These are phyloP conservation scores for Champsocephalus esox DNA, from an alignment of 2,797 vertebrate species.

Conservation along the genomic window DNA sequence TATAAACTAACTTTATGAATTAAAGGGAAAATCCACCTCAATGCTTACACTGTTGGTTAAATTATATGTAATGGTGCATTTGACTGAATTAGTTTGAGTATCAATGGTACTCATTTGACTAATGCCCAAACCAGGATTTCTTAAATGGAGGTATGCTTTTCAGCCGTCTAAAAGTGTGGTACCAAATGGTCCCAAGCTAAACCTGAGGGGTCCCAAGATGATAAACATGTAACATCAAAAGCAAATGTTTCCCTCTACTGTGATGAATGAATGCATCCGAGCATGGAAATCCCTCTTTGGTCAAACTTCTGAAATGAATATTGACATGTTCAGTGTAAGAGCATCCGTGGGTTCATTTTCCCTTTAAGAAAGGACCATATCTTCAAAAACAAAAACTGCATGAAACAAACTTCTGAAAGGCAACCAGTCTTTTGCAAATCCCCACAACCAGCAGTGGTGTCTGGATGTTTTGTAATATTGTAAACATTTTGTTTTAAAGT, in stretches of 20 bases:
- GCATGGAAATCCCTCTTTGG: conserved; percentile 9
- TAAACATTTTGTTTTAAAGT: conserved; percentile 66
- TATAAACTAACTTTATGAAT: conserved; percentile 18
- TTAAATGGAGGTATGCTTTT: neutral
- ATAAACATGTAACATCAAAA: neutral
- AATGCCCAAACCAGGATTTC: neutral
- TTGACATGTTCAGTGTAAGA: conserved; percentile 3
- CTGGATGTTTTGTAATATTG: conserved; percentile 56
- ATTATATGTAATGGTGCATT: neutral
- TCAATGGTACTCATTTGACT: neutral
- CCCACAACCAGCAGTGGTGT: conserved; percentile 46
- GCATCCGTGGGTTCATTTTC: conserved; percentile 37
- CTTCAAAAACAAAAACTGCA: conserved; percentile 22
- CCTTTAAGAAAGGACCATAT: conserved; percentile 24
- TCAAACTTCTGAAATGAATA: neutral
- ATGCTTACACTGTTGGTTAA: conserved; percentile 10
- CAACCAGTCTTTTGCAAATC: conserved; percentile 55
- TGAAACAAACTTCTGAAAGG: conserved; percentile 64
- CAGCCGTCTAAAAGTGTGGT: neutral
- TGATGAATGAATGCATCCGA: neutral
- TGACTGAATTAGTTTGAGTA: too few species aligned
- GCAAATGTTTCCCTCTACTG: neutral
- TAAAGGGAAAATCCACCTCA: conserved; percentile 52
- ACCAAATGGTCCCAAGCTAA: neutral
- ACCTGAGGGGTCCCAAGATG: neutral